phyloP scores from a whole-genome alignment of 2,888 invertebrate genomes.

The Pseudococcus longispinus region DNA sequence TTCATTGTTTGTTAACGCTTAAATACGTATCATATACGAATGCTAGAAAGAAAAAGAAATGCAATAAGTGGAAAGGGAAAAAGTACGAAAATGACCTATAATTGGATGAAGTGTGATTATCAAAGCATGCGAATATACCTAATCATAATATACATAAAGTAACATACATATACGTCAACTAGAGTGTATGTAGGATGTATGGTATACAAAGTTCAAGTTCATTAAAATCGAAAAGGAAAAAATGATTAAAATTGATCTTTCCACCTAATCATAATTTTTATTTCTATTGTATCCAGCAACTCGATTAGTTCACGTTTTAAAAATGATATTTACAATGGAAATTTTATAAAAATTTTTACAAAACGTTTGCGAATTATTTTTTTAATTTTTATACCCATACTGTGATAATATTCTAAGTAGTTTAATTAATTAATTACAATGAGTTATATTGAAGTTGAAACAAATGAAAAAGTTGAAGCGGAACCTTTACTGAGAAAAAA shows the following conservation, averaged over 20 bases:
- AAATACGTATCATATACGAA: neutral
- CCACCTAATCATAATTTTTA: neutral
- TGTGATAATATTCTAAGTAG: conserved; percentile 44
- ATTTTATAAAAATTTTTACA: neutral
- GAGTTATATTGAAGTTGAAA: neutral
- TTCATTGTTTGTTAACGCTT: neutral
- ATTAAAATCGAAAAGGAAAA: neutral
- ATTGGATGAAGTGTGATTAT: neutral
- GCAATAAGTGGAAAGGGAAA: neutral
- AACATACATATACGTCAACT: no score
- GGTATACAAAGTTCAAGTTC: neutral
- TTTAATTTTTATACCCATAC: neutral
- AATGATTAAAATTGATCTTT: neutral
- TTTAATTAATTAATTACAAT: neutral
- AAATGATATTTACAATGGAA: neutral
- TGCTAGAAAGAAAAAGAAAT: neutral
- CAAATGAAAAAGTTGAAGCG: neutral
- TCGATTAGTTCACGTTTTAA: neutral
- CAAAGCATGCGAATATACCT: neutral
- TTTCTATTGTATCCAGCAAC: neutral
- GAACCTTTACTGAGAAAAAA: neutral
- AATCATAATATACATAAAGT: neutral
- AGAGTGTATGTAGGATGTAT: neutral
- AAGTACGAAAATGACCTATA: neutral
- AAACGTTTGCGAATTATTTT: neutral